Conservation (phyloP, 2,113 vertebrate species). For the Saccopteryx leptura region DNA sequence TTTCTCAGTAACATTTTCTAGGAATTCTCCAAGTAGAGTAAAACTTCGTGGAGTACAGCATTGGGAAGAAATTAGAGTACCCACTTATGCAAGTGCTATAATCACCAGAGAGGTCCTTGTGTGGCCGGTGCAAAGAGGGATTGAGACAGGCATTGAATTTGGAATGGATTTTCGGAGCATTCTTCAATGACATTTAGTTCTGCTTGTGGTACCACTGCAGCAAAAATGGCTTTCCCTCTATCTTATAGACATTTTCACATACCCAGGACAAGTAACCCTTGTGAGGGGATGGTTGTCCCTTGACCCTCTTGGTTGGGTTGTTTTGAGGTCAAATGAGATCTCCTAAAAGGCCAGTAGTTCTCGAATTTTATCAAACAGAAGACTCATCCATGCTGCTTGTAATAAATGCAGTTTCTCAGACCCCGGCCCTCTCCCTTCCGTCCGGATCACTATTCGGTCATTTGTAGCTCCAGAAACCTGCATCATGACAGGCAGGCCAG, state of each 20-base stretch:
- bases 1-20: background rate
- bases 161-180: background rate
- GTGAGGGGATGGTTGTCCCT: background rate
- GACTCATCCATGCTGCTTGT: background rate
- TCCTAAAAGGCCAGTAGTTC: background rate
- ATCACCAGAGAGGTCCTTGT: background rate
- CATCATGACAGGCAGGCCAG: background rate
- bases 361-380: background rate
- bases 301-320: background rate
- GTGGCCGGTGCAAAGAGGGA: background rate
- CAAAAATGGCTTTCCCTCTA: background rate
- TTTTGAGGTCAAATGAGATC: background rate
- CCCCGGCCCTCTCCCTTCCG: too few species aligned
- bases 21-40: background rate
- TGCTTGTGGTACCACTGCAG: background rate
- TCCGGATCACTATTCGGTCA: background rate
- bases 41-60: background rate
- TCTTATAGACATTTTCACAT: background rate
- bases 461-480: background rate
- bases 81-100: background rate
- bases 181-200: conserved; percentile 1
- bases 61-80: background rate
- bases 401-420: too few species aligned
- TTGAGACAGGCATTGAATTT: background rate
- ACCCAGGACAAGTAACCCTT: background rate